A percentile compares a stretch with the other conserved stretches of the same genome.
phyloP scores from a whole-genome alignment of 2,888 invertebrate species.

The Platycnemis pennipes region DNA sequence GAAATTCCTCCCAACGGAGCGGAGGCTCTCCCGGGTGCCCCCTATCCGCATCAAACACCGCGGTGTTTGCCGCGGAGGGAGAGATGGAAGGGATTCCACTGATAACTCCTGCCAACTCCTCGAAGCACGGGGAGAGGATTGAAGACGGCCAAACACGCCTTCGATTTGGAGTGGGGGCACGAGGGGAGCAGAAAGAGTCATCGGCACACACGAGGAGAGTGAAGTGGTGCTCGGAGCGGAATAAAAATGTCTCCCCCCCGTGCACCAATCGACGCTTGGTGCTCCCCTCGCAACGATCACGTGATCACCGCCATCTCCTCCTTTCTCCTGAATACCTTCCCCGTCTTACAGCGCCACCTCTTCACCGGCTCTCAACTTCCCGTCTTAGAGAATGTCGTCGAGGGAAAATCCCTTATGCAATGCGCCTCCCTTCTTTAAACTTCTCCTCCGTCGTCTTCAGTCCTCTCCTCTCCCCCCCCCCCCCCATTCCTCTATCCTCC shows the following conservation, averaged over 20 bases:
- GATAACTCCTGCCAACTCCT: slow-evolving; percentile 37
- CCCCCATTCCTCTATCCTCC: background rate
- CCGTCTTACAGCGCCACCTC: no score
- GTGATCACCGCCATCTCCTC: background rate
- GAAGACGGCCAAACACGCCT: slow-evolving; percentile 38
- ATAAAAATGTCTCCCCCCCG: background rate
- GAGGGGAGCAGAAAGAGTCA: background rate
- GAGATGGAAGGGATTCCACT: background rate
- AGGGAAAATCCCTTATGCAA: background rate
- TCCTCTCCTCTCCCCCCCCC: background rate
- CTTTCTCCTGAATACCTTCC: background rate
- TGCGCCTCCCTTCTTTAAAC: background rate
- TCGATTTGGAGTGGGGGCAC: slow-evolving; percentile 32
- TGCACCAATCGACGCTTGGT: slow-evolving; percentile 10
- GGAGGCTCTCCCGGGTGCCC: background rate
- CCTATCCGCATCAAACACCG: background rate
- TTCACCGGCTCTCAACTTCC: no score
- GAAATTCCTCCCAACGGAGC: background rate
- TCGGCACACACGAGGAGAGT: background rate
- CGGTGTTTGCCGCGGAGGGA: slow-evolving; percentile 21
- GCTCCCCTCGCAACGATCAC: background rate
- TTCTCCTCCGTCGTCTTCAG: no score
- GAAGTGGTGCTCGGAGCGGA: background rate
- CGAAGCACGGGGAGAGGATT: background rate
- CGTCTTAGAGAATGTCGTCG: no score